Percentiles rank a stretch among this genome's conserved stretches.
These are phyloP conservation scores for Aotus griseimembra DNA, from an alignment of 2,797 vertebrate genomes.

Conservation along the genomic window DNA sequence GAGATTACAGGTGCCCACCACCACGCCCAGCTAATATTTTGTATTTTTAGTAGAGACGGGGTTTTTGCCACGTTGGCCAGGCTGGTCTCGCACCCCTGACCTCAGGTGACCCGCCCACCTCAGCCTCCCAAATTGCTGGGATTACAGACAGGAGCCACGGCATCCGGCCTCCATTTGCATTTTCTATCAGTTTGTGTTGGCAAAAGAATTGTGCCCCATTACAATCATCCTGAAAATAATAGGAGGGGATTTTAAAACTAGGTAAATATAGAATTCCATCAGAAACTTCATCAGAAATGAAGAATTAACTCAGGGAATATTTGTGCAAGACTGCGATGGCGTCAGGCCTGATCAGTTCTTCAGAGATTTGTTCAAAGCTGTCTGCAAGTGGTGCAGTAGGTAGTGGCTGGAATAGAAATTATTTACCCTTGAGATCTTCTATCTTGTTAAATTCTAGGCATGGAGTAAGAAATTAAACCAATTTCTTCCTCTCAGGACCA, in stretches of 20 bases:
- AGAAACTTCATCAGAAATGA: background rate
- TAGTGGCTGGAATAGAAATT: constrained; percentile 1
- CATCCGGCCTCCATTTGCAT: background rate
- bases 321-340: background rate
- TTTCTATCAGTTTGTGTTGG: background rate
- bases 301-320: constrained; percentile 46
- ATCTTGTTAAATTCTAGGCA: constrained; percentile 33
- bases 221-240: background rate
- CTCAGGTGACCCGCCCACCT: too few relatives aligned
- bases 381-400: background rate
- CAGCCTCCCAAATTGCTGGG: too few relatives aligned
- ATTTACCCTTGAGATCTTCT: background rate
- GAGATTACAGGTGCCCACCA: too few relatives aligned
- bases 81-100: too few relatives aligned
- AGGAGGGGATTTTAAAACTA: background rate
- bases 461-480: background rate
- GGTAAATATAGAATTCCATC: constrained; percentile 4
- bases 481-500: constrained; percentile 40
- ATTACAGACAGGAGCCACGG: too few relatives aligned
- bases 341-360: background rate
- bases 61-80: too few relatives aligned
- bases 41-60: too few relatives aligned
- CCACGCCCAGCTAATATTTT: too few relatives aligned
- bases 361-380: background rate
- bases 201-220: background rate